Percentiles rank a stretch among this genome's conserved stretches.
These are phyloP conservation scores for Antechinus flavipes DNA, from an alignment of 2,113 vertebrate genomes.

Conservation along the genomic window DNA sequence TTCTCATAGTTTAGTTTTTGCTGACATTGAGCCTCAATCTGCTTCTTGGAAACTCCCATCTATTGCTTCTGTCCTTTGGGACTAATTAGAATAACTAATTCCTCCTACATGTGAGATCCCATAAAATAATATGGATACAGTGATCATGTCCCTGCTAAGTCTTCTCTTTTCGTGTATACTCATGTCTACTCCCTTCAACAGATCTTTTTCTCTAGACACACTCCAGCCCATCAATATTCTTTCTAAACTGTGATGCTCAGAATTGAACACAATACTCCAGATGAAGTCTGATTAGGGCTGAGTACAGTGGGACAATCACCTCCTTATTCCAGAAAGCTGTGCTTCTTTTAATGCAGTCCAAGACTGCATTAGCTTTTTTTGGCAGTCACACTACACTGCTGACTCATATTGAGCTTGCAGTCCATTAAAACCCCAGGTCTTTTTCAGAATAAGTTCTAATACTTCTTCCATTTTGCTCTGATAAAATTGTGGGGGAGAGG, in stretches of 20 bases:
- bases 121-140: neutral
- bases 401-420: neutral
- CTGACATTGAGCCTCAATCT: neutral
- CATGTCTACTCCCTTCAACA: neutral
- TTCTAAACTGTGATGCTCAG: neutral
- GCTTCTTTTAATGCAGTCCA: neutral
- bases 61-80: neutral
- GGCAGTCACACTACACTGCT: neutral
- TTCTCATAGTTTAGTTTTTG: neutral
- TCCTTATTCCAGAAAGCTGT: neutral
- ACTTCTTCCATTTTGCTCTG: neutral
- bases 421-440: neutral
- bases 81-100: neutral
- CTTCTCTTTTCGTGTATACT: neutral
- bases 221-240: neutral
- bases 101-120: neutral
- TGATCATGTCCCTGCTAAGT: neutral
- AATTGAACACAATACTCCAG: neutral
- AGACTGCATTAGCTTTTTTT: neutral
- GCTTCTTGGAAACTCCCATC: neutral
- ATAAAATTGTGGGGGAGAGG: neutral
- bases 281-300: neutral
- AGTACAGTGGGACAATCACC: neutral
- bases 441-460: neutral
- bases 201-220: neutral